Conservation (phyloP, 2,113 vertebrate species). For the Cyprinus carpio region DNA sequence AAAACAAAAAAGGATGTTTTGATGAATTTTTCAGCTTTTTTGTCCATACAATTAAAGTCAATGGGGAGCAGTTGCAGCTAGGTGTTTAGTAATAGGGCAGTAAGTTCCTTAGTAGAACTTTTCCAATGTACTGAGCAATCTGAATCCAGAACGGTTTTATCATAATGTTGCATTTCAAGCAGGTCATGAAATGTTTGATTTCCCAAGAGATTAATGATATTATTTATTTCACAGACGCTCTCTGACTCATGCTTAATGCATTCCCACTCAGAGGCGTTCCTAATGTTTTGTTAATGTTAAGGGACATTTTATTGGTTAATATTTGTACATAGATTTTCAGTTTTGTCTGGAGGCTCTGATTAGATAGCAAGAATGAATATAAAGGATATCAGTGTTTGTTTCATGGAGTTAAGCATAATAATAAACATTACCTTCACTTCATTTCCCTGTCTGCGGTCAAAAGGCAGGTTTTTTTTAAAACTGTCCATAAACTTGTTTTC, state of each 20-base stretch:
- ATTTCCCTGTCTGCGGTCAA: slow-evolving; percentile 10
- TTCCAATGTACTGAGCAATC: neutral
- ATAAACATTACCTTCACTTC: neutral
- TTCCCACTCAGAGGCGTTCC: neutral
- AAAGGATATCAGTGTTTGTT: slow-evolving; percentile 14
- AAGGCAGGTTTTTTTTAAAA: neutral
- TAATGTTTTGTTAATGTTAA: slow-evolving; percentile 2
- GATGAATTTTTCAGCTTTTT: neutral
- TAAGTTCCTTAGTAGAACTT: neutral
- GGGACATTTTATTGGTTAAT: slow-evolving; percentile 6
- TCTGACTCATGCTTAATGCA: neutral
- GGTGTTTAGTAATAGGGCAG: neutral
- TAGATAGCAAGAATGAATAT: neutral
- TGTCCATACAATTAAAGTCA: neutral
- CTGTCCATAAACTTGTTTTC: slow-evolving; percentile 39
- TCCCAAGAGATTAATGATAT: neutral
- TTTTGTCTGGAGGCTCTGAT: neutral
- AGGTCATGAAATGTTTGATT: neutral
- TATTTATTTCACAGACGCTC: neutral
- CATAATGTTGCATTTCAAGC: slow-evolving; percentile 2
- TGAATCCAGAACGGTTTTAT: neutral
- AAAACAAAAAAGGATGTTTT: too few relatives aligned
- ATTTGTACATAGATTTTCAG: neutral
- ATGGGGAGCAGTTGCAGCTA: neutral
- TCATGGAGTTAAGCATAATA: neutral